These are phyloP conservation scores for Pseudomugil tenellus DNA, from an alignment of 2,797 vertebrate species.

Conservation along the genomic window DNA sequence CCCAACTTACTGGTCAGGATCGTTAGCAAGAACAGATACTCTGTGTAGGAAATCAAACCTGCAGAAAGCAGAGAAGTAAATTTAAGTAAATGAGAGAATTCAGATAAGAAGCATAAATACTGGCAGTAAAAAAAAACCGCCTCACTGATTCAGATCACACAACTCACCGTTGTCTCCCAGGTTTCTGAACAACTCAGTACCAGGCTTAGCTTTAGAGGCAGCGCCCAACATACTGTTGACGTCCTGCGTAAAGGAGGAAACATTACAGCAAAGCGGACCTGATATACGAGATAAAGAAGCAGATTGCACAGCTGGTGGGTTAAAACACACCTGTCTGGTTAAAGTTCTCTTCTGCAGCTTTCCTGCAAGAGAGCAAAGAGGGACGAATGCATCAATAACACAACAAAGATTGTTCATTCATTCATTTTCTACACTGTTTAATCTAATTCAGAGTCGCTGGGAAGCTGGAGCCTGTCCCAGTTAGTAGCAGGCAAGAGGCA, in stretches of 20 bases:
- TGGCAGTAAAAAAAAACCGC: background rate
- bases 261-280: background rate
- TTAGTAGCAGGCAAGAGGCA: no score
- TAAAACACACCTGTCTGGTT: conserved; percentile 83
- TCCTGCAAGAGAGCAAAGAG: conserved; percentile 75
- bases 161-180: conserved; percentile 92
- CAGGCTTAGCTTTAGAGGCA: conserved; percentile 81
- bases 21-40: conserved; percentile 96
- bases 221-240: conserved; percentile 79
- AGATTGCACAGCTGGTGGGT: background rate
- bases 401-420: no score
- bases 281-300: background rate
- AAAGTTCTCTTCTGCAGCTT: conserved; percentile 87
- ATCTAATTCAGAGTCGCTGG: no score
- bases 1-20: conserved; percentile 92
- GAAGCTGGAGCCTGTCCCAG: no score
- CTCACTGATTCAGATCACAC: background rate
- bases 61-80: conserved; percentile 44
- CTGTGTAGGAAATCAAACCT: conserved; percentile 97
- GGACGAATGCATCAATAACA: background rate
- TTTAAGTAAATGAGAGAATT: background rate
- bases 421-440: no score
- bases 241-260: conserved; percentile 78
- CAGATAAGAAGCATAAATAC: background rate
- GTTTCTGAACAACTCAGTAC: conserved; percentile 88